Evolutionary conservation across 2,888 invertebrate species (phyloP).

Genomic region (Pycnomerus fuliginosus): DNA sequence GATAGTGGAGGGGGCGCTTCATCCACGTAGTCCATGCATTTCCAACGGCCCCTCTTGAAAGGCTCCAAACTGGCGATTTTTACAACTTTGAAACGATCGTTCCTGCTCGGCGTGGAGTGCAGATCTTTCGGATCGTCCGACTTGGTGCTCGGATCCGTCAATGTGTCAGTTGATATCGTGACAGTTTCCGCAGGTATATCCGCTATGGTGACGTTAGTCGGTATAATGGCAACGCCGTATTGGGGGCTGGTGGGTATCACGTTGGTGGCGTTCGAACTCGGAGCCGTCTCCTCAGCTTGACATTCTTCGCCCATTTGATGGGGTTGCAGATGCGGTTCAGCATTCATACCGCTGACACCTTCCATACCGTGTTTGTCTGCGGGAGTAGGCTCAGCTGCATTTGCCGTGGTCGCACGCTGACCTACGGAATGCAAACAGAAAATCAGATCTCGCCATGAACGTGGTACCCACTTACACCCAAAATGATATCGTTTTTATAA

Average conservation of each 20-base stretch:
- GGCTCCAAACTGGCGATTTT: constrained; percentile 77
- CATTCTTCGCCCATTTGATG: constrained; percentile 34
- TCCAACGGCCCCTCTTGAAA: constrained; percentile 73
- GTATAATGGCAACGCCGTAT: constrained; percentile 63
- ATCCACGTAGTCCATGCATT: constrained; percentile 75
- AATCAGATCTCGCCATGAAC: constrained; percentile 7
- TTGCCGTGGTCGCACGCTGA: constrained; percentile 52
- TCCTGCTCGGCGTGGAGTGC: constrained; percentile 57
- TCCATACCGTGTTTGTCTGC: constrained; percentile 36
- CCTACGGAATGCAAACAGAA: constrained; percentile 48
- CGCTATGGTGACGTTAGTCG: constrained; percentile 39
- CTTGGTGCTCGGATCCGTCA: constrained; percentile 51
- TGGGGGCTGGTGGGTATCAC: constrained; percentile 67
- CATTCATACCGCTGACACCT: constrained; percentile 19
- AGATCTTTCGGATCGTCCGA: constrained; percentile 57
- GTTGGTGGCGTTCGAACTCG: constrained; percentile 44
- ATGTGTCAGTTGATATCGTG: constrained; percentile 34
- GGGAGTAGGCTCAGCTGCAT: constrained; percentile 45
- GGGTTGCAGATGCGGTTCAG: constrained; percentile 32
- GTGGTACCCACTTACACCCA: constrained; percentile 24
- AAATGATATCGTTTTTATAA: constrained; percentile 3
- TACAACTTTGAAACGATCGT: constrained; percentile 72
- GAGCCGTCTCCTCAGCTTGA: constrained; percentile 30
- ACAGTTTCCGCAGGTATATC: constrained; percentile 33
- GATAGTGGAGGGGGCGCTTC: constrained; percentile 54